Evolutionary conservation across 1,140 invertebrate genomes (phyloP).

Genomic region (Mycetomoellerius zeteki): DNA sequence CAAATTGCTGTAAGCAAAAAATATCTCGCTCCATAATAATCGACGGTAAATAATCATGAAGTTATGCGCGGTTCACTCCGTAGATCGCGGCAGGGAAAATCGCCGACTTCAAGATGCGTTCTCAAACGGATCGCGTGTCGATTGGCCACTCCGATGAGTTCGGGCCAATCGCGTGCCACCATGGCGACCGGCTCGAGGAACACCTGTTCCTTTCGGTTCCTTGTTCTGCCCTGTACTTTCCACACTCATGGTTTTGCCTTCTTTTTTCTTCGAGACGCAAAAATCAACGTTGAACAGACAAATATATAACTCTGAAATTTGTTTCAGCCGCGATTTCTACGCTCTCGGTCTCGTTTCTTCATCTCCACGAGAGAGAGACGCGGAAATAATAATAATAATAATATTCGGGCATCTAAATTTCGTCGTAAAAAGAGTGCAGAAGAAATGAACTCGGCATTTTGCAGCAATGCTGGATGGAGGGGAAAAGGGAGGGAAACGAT

Average conservation of each 20-base stretch:
- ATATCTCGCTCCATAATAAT: neutral
- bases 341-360: neutral
- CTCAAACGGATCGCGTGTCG: neutral
- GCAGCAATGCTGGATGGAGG: neutral
- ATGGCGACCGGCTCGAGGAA: neutral
- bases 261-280: neutral
- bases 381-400: neutral
- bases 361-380: neutral
- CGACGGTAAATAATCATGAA: neutral
- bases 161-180: neutral
- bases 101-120: slow-evolving; percentile 23
- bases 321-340: neutral
- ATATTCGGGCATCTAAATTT: neutral
- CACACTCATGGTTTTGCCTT: neutral
- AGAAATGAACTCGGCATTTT: neutral
- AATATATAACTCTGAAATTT: neutral
- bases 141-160: neutral
- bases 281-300: neutral
- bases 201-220: neutral
- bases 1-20: neutral
- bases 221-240: neutral
- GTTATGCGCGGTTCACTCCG: neutral
- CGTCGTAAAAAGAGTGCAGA: neutral
- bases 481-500: neutral
- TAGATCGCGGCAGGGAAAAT: neutral